Percentiles rank a stretch among this genome's conserved stretches.
phyloP scores from a whole-genome alignment of 2,113 vertebrate species.

The Cyprinodon brontotheroides region DNA sequence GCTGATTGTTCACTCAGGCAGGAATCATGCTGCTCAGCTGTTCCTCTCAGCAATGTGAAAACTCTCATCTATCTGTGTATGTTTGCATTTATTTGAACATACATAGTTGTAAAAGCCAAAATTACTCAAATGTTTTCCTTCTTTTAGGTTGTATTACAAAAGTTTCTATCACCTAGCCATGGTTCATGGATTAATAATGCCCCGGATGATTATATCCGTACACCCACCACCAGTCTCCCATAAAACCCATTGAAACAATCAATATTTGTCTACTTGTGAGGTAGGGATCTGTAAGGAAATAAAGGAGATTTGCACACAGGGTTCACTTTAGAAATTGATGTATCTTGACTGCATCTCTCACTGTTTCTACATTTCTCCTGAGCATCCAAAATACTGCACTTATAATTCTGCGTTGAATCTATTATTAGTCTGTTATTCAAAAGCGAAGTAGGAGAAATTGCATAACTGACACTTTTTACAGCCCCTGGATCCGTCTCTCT shows the following conservation, averaged over 20 bases:
- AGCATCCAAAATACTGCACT: neutral
- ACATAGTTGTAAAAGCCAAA: neutral
- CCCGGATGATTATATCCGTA: neutral
- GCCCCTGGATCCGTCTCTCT: neutral
- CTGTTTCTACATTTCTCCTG: neutral
- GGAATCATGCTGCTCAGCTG: neutral
- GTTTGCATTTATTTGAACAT: neutral
- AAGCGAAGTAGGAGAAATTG: neutral
- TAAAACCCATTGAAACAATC: neutral
- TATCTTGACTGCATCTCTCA: neutral
- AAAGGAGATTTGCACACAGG: neutral
- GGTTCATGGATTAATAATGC: neutral
- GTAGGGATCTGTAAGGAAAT: neutral
- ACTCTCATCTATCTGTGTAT: neutral
- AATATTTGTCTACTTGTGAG: neutral
- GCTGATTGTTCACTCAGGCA: neutral
- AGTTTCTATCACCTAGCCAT: neutral
- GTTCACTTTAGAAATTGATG: neutral
- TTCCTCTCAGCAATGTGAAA: neutral
- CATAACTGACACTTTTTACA: neutral
- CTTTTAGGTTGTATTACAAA: neutral
- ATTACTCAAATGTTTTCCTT: neutral
- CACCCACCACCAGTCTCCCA: neutral
- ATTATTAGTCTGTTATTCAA: no score
- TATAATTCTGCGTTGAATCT: no score